A percentile compares a stretch with the other conserved stretches of the same genome.
Conservation (phyloP, 2,888 invertebrate species). For the Plagodis dolabraria region DNA sequence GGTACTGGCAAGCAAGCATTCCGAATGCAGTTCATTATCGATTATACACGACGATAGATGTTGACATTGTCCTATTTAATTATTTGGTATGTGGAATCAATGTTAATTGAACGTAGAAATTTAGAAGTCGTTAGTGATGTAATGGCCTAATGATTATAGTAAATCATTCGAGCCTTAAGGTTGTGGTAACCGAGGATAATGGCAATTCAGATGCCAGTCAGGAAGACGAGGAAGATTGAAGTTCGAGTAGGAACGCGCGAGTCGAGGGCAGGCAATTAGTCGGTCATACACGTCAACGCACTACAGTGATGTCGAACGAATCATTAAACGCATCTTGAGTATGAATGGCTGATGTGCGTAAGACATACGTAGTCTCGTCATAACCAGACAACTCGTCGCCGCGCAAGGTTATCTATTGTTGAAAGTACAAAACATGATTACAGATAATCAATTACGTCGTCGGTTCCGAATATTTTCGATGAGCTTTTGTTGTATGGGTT, state of each 20-base stretch:
- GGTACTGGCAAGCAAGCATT: slow-evolving; percentile 76
- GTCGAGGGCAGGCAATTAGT: slow-evolving; percentile 70
- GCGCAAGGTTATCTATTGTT: slow-evolving; percentile 56
- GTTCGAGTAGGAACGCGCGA: slow-evolving; percentile 53
- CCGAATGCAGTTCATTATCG: slow-evolving; percentile 49
- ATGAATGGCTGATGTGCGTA: slow-evolving; percentile 58
- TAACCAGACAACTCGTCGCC: slow-evolving; percentile 60
- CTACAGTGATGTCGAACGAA: slow-evolving; percentile 57
- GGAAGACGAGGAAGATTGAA: slow-evolving; percentile 52
- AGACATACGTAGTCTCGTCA: slow-evolving; percentile 49
- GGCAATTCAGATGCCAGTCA: slow-evolving; percentile 62
- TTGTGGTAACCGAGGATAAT: slow-evolving; percentile 53
- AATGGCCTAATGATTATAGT: slow-evolving; percentile 33
- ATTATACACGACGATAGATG: slow-evolving; percentile 11
- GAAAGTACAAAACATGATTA: slow-evolving; percentile 32
- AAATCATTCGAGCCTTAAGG: slow-evolving; percentile 38
- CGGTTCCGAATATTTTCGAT: slow-evolving; percentile 18
- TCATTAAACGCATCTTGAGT: slow-evolving; percentile 47
- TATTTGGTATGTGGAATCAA: slow-evolving; percentile 12
- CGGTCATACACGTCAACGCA: slow-evolving; percentile 60
- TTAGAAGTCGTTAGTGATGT: slow-evolving; percentile 37
- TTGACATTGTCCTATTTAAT: slow-evolving; percentile 7
- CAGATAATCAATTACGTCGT: slow-evolving; percentile 16
- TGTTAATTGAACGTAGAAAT: slow-evolving; percentile 38
- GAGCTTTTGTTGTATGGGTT: slow-evolving; percentile 12